These are phyloP conservation scores for Theristicus caerulescens DNA, from an alignment of 2,113 vertebrate species.

Conservation along the genomic window DNA sequence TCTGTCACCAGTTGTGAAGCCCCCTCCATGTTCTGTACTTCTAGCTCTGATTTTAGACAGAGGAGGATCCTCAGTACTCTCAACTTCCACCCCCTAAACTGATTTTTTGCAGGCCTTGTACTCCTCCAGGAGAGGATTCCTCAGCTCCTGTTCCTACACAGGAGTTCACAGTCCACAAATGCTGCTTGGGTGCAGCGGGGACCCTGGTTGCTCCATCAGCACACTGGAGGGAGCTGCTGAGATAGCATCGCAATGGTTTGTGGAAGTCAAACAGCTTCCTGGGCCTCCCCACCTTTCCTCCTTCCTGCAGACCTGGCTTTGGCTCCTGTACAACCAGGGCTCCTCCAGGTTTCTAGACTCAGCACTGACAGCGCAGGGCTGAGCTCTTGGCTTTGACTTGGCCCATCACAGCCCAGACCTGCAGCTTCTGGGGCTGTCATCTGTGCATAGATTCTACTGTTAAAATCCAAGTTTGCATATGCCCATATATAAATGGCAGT, in stretches of 20 bases:
- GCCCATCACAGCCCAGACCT: not conserved
- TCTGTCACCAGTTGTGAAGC: not conserved
- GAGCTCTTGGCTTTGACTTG: not conserved
- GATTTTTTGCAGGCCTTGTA: not conserved
- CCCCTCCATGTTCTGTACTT: not conserved
- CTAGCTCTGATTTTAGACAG: not conserved
- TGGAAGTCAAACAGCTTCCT: not conserved
- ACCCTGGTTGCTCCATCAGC: not conserved
- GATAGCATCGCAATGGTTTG: not conserved
- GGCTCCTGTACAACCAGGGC: not conserved
- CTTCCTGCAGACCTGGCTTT: not conserved
- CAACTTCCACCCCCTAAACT: not conserved
- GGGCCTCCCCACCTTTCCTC: not conserved
- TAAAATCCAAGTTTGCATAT: not conserved
- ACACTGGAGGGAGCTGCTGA: not conserved
- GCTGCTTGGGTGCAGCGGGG: rapidly evolving
- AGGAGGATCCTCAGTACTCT: not conserved
- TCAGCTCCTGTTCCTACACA: not conserved
- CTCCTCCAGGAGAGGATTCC: not conserved
- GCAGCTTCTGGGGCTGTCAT: not conserved
- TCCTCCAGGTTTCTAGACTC: not conserved
- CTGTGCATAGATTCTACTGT: not conserved
- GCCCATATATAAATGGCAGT: not conserved
- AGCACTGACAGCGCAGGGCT: not conserved
- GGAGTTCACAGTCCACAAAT: not conserved